These are phyloP conservation scores for Eumerus sabulonum DNA, from an alignment of 2,888 invertebrate genomes.

Conservation along the genomic window DNA sequence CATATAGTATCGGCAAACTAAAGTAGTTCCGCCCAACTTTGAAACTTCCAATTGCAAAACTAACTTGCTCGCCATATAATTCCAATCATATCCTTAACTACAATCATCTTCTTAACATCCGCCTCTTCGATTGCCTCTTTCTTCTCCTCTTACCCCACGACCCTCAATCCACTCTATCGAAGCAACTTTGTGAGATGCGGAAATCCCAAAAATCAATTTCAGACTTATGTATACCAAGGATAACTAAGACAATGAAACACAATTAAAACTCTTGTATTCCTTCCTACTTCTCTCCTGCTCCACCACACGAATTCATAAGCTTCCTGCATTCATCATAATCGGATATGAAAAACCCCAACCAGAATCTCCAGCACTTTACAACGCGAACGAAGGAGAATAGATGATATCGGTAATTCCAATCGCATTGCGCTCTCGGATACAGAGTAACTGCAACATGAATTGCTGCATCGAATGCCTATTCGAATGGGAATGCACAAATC, in stretches of 20 bases:
- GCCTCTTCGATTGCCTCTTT: too few species aligned
- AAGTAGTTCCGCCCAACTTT: too few species aligned
- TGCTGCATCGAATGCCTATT: conserved; percentile 16
- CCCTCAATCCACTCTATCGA: not conserved
- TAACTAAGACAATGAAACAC: conserved; percentile 62
- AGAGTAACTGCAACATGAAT: conserved; percentile 22
- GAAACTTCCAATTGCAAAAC: too few species aligned
- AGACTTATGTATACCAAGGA: conserved; percentile 31
- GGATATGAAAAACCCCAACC: conserved; percentile 19
- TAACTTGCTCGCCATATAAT: too few species aligned
- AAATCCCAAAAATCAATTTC: conserved; percentile 43
- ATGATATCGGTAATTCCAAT: conserved; percentile 41
- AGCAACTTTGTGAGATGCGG: not conserved
- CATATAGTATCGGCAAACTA: too few species aligned
- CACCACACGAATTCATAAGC: too few species aligned
- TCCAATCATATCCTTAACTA: too few species aligned
- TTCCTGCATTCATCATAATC: conserved; percentile 5
- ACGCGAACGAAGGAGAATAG: not conserved
- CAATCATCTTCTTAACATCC: too few species aligned
- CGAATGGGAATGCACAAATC: conserved; percentile 11
- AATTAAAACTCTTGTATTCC: conserved; percentile 48
- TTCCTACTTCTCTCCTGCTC: not conserved
- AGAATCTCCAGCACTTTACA: conserved; percentile 22
- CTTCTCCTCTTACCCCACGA: too few species aligned
- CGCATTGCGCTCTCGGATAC: conserved; percentile 29